These are phyloP conservation scores for Callimorpha dominula DNA, from an alignment of 2,888 invertebrate genomes.

Conservation along the genomic window DNA sequence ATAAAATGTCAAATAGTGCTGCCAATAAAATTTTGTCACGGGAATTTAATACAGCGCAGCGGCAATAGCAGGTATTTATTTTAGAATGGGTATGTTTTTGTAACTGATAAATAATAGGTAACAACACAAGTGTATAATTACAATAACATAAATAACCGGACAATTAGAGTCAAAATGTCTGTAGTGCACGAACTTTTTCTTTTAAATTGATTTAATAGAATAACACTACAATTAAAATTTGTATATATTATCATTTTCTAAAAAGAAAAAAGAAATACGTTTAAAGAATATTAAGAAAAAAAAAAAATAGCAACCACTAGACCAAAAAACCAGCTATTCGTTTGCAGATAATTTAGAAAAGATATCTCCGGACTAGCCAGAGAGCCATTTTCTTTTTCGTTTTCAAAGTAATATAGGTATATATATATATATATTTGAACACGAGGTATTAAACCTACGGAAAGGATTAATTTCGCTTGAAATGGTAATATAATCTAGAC, in stretches of 20 bases:
- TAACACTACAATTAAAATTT: too few species aligned
- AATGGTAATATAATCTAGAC: slow-evolving; percentile 14
- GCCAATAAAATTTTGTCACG: slow-evolving; percentile 23
- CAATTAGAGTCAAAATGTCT: neutral
- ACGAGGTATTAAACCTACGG: neutral
- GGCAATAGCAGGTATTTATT: neutral
- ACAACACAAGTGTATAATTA: too few species aligned
- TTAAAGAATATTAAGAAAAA: too few species aligned
- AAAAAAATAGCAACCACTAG: too few species aligned
- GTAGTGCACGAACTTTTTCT: too few species aligned
- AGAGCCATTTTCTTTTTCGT: neutral
- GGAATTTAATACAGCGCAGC: slow-evolving; percentile 1
- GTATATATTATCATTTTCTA: too few species aligned
- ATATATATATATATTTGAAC: neutral
- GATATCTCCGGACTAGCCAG: neutral
- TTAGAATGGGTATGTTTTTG: neutral
- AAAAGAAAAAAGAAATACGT: too few species aligned
- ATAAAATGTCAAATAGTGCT: slow-evolving; percentile 35
- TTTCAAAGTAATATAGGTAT: neutral
- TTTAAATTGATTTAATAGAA: too few species aligned
- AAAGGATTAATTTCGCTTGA: neutral
- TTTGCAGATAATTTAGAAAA: neutral
- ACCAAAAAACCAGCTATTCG: too few species aligned
- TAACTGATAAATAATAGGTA: neutral
- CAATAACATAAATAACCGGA: neutral